Percentiles rank a stretch among this genome's conserved stretches.
These are phyloP conservation scores for Phyllotreta cruciferae DNA, from an alignment of 2,888 invertebrate species.

Conservation along the genomic window DNA sequence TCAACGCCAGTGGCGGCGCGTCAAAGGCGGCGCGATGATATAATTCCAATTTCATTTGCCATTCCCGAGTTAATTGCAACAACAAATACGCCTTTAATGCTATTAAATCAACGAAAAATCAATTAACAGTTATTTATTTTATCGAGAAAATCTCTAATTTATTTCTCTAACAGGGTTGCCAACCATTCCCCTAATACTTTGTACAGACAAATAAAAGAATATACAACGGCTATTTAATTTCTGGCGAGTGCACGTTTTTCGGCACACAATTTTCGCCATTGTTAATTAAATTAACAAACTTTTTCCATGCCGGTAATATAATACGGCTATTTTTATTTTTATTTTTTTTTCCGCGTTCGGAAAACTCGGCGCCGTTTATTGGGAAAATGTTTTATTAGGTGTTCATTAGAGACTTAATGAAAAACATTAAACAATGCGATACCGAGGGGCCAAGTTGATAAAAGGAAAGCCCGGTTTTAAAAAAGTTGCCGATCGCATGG, in stretches of 20 bases:
- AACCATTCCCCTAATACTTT: too few relatives aligned
- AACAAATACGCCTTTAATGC: too few relatives aligned
- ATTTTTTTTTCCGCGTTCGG: constrained; percentile 23
- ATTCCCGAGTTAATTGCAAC: too few relatives aligned
- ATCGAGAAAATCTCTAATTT: too few relatives aligned
- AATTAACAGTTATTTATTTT: too few relatives aligned
- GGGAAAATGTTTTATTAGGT: constrained; percentile 32
- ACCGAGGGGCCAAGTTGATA: constrained; percentile 26
- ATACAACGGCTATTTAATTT: constrained; percentile 32
- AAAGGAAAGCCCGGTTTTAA: constrained; percentile 22
- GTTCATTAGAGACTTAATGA: constrained; percentile 34
- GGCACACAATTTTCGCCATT: constrained; percentile 33
- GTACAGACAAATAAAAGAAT: too few relatives aligned
- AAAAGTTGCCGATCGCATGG: constrained; percentile 21
- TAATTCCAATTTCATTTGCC: not conserved
- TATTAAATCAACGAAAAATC: too few relatives aligned
- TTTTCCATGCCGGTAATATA: constrained; percentile 39
- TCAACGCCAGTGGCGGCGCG: constrained; percentile 2
- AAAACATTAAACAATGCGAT: constrained; percentile 32
- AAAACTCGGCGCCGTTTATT: constrained; percentile 29
- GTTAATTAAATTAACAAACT: constrained; percentile 43
- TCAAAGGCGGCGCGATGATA: not conserved
- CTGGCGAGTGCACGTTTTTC: constrained; percentile 40
- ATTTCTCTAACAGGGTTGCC: too few relatives aligned
- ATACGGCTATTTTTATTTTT: constrained; percentile 31